These are phyloP conservation scores for Trichoplusia ni DNA, from an alignment of 1,140 invertebrate genomes.

Conservation along the genomic window DNA sequence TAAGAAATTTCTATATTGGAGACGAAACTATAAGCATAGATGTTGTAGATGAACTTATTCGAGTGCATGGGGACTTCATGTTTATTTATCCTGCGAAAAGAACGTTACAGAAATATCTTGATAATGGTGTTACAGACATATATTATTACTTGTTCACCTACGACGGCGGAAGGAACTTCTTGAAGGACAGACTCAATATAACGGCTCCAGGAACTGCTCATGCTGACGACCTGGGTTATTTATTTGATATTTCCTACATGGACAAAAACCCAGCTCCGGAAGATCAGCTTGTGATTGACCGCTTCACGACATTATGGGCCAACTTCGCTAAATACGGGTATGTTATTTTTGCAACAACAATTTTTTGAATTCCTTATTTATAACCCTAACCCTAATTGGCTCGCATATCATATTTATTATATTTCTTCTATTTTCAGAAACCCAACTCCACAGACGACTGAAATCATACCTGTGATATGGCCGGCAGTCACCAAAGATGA, in stretches of 20 bases:
- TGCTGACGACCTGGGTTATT: constrained; percentile 13
- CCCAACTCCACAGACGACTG: too few relatives aligned
- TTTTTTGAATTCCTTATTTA: too few relatives aligned
- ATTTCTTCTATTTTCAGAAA: too few relatives aligned
- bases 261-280: constrained; percentile 22
- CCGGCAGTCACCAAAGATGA: constrained; percentile 1
- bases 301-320: constrained; percentile 51
- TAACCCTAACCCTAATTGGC: too few relatives aligned
- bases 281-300: constrained; percentile 49
- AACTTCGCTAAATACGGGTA: constrained; percentile 60
- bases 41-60: constrained; percentile 21
- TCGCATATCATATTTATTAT: too few relatives aligned
- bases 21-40: constrained; percentile 32
- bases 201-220: not conserved
- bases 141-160: constrained; percentile 17
- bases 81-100: not conserved
- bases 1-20: constrained; percentile 44
- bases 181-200: not conserved
- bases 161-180: constrained; percentile 12
- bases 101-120: constrained; percentile 2
- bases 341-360: constrained; percentile 11
- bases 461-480: too few relatives aligned
- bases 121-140: not conserved
- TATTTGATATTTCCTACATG: constrained; percentile 37
- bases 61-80: constrained; percentile 12